Evolutionary conservation across 1,140 invertebrate genomes (phyloP).

Genomic region (Drosophila kepulauana): DNA sequence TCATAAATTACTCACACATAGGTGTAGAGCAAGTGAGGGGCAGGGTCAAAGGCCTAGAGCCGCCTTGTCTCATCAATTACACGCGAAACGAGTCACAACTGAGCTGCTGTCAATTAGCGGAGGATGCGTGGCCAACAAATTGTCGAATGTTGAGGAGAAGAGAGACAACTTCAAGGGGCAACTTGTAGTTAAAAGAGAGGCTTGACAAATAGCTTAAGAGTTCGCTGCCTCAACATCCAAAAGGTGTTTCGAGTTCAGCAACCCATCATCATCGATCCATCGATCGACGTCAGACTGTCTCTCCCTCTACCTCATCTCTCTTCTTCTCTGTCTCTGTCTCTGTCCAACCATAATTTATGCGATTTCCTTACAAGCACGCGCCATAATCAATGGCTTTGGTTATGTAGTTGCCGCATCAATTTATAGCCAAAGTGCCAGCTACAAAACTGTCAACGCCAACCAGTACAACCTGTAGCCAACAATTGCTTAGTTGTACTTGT

Average conservation of each 20-base stretch:
- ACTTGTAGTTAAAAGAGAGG: not conserved
- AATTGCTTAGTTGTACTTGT: not conserved
- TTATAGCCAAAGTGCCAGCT: conserved; percentile 35
- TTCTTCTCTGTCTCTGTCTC: not conserved
- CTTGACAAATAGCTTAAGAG: not conserved
- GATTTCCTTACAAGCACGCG: conserved; percentile 77
- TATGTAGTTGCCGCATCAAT: conserved; percentile 31
- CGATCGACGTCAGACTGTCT: conserved; percentile 32
- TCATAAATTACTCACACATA: conserved; percentile 33
- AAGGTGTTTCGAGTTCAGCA: conserved; percentile 46
- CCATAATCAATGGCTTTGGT: conserved; percentile 38
- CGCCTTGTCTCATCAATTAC: conserved; percentile 27
- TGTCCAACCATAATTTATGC: conserved; percentile 58
- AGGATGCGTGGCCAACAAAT: conserved; percentile 53
- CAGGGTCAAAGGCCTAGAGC: conserved; percentile 22
- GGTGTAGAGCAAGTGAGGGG: conserved; percentile 44
- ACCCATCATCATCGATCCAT: conserved; percentile 51
- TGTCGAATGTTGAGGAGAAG: not conserved
- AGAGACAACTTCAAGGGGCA: not conserved
- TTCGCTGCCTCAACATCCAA: not conserved
- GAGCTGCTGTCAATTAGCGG: conserved; percentile 43
- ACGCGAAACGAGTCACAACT: not conserved
- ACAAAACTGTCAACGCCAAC: conserved; percentile 56
- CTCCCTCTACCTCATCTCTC: not conserved
- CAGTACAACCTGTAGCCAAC: conserved; percentile 45